Percentiles rank a stretch among this genome's conserved stretches.
These are phyloP conservation scores for Megalonaias nervosa DNA, from an alignment of 1,140 invertebrate species.

Conservation along the genomic window DNA sequence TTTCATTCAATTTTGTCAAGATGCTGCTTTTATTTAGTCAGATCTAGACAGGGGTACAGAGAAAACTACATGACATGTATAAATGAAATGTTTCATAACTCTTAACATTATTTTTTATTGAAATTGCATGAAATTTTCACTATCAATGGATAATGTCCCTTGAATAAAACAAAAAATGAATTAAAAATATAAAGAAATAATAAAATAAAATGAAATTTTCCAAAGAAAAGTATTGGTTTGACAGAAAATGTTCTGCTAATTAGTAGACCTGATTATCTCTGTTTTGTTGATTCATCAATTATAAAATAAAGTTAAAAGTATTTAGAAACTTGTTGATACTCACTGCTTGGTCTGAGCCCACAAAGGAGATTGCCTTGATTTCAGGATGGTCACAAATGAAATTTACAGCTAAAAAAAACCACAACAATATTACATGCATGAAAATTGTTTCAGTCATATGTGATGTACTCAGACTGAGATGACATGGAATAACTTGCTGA, in stretches of 20 bases:
- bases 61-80: too few relatives aligned
- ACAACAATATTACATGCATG: slow-evolving; percentile 8
- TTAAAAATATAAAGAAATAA: not conserved
- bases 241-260: not conserved
- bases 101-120: too few relatives aligned
- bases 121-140: too few relatives aligned
- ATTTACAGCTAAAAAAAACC: slow-evolving; percentile 81
- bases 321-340: slow-evolving; percentile 57
- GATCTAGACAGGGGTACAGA: too few relatives aligned
- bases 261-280: not conserved
- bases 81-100: too few relatives aligned
- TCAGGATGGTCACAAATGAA: slow-evolving; percentile 98
- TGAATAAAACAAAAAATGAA: not conserved
- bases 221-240: not conserved
- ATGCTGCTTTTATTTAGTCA: too few relatives aligned
- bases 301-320: not conserved
- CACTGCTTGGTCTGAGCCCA: slow-evolving; percentile 95
- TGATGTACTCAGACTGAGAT: too few relatives aligned
- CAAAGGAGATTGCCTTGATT: slow-evolving; percentile 98
- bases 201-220: not conserved
- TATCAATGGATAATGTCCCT: too few relatives aligned
- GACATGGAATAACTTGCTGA: too few relatives aligned
- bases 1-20: too few relatives aligned
- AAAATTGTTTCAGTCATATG: too few relatives aligned
- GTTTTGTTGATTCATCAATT: not conserved